These are phyloP conservation scores for Lagorchestes hirsutus DNA, from an alignment of 2,797 vertebrate species.

Conservation along the genomic window DNA sequence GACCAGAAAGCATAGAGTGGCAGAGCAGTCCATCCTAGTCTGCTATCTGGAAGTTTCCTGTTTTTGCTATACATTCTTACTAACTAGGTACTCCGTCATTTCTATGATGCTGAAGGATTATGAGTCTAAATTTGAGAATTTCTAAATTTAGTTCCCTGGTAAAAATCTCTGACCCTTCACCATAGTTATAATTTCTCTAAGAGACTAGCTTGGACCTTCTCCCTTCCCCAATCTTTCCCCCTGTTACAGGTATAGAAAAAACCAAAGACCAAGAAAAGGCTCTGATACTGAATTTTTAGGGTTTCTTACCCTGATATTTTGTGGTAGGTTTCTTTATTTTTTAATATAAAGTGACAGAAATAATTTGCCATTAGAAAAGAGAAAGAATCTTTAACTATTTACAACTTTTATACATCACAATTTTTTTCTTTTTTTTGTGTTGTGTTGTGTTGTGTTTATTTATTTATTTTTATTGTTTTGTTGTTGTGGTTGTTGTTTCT, in stretches of 20 bases:
- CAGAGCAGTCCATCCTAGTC: neutral
- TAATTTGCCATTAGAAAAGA: conserved; percentile 91
- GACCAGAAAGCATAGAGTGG: neutral
- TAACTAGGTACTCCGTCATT: neutral
- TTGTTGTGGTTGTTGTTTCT: conserved; percentile 74
- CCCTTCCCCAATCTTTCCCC: conserved; percentile 43
- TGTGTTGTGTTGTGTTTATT: conserved; percentile 66
- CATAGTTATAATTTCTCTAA: neutral
- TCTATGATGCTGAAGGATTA: neutral
- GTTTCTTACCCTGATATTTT: conserved; percentile 88
- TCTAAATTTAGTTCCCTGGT: neutral
- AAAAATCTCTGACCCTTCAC: neutral
- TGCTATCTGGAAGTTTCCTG: neutral
- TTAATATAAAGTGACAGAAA: conserved; percentile 92
- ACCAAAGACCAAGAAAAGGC: conserved; percentile 73
- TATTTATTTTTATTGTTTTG: conserved; percentile 8
- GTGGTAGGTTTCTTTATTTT: conserved; percentile 90
- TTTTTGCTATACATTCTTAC: neutral
- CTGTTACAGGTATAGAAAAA: conserved; percentile 65
- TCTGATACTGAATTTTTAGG: conserved; percentile 78
- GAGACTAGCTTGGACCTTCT: neutral
- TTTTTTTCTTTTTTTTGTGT: conserved; percentile 83
- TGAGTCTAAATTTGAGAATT: neutral
- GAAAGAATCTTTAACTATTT: conserved; percentile 90
- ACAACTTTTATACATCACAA: conserved; percentile 90